These are phyloP conservation scores for Elachura formosa DNA, from an alignment of 2,113 vertebrate genomes.

Conservation along the genomic window DNA sequence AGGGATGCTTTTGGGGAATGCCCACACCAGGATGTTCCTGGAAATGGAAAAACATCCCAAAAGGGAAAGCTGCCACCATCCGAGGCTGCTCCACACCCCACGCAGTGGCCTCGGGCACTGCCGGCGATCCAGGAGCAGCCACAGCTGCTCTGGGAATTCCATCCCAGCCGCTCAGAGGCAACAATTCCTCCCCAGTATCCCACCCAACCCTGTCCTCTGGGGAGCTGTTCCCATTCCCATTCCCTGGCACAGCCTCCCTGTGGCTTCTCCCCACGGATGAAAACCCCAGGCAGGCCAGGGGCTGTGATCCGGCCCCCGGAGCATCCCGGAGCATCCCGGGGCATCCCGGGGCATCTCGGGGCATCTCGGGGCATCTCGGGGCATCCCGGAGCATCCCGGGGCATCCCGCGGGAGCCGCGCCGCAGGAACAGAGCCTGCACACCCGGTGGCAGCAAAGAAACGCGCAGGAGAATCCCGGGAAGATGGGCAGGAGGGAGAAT, in stretches of 20 bases:
- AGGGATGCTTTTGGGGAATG: no score
- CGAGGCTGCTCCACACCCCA: background rate
- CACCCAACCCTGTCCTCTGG: background rate
- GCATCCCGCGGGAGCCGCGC: background rate
- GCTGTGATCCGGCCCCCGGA: rapidly evolving
- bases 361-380: background rate
- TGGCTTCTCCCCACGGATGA: rapidly evolving
- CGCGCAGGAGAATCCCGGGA: background rate
- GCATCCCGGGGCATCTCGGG: background rate
- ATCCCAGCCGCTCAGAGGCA: background rate
- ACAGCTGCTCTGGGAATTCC: background rate
- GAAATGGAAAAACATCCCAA: background rate
- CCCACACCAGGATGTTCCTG: background rate
- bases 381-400: background rate
- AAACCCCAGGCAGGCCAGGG: rapidly evolving
- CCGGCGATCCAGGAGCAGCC: background rate
- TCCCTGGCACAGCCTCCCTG: background rate
- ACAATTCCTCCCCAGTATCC: background rate
- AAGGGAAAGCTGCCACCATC: background rate
- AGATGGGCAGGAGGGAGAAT: background rate
- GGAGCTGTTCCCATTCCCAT: background rate
- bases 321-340: background rate
- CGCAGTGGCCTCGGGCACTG: background rate
- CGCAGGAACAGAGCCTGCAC: slow-evolving; percentile 35
- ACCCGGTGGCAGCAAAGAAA: slow-evolving; percentile 58